These are phyloP conservation scores for Blastomussa wellsi DNA, from an alignment of 92 coral and sea anemone genomes.

Conservation along the genomic window DNA sequence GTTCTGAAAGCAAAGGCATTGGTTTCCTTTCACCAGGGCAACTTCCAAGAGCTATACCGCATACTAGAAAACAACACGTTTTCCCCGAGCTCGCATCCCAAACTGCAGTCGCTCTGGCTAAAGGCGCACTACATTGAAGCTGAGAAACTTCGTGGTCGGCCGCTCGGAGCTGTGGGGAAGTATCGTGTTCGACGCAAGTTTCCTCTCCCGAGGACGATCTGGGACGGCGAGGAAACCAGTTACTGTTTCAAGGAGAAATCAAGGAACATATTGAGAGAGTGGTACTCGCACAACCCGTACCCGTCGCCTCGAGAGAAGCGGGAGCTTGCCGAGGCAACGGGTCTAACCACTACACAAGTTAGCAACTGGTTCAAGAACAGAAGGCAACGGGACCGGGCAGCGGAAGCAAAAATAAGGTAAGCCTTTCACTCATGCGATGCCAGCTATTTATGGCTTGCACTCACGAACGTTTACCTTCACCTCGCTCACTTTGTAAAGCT, in stretches of 20 bases:
- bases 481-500: slow-evolving; percentile 43
- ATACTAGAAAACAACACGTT: slow-evolving; percentile 96
- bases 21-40: slow-evolving; percentile 96
- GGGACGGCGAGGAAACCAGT: slow-evolving; percentile 99
- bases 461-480: slow-evolving; percentile 54
- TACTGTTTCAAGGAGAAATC: slow-evolving; percentile 99
- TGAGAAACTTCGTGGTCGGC: slow-evolving; percentile 96
- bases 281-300: slow-evolving; percentile 99
- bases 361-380: slow-evolving; percentile 99
- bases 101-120: slow-evolving; percentile 98
- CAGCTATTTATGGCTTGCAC: slow-evolving; percentile 23
- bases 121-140: slow-evolving; percentile 99
- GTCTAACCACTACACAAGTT: slow-evolving; percentile 98
- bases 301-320: slow-evolving; percentile 99
- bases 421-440: slow-evolving; percentile 18
- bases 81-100: slow-evolving; percentile 92
- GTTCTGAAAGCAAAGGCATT: slow-evolving; percentile 97
- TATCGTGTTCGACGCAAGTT: slow-evolving; percentile 99
- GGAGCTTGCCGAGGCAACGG: slow-evolving; percentile 97
- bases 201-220: slow-evolving; percentile 97
- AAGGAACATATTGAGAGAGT: slow-evolving; percentile 96
- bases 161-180: slow-evolving; percentile 99
- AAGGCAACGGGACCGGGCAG: slow-evolving; percentile 98
- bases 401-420: slow-evolving; percentile 99
- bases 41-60: slow-evolving; percentile 99